These are phyloP conservation scores for Platerodrilus igneus DNA, from an alignment of 2,888 invertebrate species.

Conservation along the genomic window DNA sequence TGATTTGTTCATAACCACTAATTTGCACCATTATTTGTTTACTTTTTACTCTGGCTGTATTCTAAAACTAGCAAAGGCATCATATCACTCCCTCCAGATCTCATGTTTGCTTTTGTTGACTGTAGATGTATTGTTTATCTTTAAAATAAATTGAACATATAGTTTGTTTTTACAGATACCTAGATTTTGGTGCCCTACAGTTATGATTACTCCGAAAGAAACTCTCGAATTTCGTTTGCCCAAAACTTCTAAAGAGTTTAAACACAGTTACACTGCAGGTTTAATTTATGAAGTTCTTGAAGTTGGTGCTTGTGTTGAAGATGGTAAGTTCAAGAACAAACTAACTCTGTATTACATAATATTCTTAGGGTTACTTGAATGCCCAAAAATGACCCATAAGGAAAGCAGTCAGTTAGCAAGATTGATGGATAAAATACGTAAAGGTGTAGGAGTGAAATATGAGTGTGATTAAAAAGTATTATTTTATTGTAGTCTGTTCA, in stretches of 20 bases:
- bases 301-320: constrained; percentile 64
- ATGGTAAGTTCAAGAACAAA: constrained; percentile 48
- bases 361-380: constrained; percentile 60
- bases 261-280: constrained; percentile 59
- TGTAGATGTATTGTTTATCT: no score
- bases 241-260: constrained; percentile 44
- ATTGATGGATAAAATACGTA: constrained; percentile 67
- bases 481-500: no score
- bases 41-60: no score
- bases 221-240: constrained; percentile 62
- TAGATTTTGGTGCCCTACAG: constrained; percentile 70
- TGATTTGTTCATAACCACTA: no score
- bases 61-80: no score
- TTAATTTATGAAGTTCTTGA: constrained; percentile 73
- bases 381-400: constrained; percentile 61
- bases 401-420: constrained; percentile 66
- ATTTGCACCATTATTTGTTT: no score
- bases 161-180: constrained; percentile 49
- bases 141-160: no score
- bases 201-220: constrained; percentile 60
- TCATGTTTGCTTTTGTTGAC: no score
- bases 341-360: background rate
- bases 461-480: constrained; percentile 56
- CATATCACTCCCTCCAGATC: no score
- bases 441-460: constrained; percentile 32